phyloP scores from a whole-genome alignment of 2,113 vertebrate genomes.

The Tychaedon coryphoeus region DNA sequence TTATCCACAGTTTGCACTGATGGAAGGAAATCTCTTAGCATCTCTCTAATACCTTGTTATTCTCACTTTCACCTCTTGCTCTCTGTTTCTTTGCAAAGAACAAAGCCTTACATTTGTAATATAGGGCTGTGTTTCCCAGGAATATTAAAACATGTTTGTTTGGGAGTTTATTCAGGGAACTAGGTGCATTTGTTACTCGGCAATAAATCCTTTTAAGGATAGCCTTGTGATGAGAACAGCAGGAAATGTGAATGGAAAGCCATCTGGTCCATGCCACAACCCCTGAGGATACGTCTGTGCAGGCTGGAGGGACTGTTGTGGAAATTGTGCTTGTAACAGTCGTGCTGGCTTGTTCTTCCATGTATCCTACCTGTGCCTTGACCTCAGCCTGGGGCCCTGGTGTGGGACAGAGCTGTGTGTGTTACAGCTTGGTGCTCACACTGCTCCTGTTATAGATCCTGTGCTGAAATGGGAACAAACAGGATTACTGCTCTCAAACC shows the following conservation, averaged over 20 bases:
- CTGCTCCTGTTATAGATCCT: neutral
- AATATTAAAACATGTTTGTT: neutral
- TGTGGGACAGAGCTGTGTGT: neutral
- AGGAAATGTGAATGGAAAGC: neutral
- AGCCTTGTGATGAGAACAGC: neutral
- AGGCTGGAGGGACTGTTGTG: neutral
- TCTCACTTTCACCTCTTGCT: neutral
- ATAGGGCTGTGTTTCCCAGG: neutral
- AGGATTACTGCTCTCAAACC: accelerated
- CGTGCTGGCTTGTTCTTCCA: neutral
- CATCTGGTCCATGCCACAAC: neutral
- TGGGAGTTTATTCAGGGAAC: neutral
- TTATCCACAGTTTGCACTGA: neutral
- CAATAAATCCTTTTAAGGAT: neutral
- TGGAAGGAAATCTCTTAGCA: neutral
- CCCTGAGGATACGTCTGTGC: neutral
- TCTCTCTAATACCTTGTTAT: neutral
- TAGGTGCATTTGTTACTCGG: neutral
- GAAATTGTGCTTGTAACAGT: neutral
- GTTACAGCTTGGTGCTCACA: accelerated
- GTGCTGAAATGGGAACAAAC: neutral
- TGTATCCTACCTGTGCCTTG: neutral
- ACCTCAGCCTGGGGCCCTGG: neutral
- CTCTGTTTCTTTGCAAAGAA: neutral
- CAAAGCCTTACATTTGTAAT: neutral